A percentile compares a stretch with the other conserved stretches of the same genome.
These are phyloP conservation scores for Karalla daura DNA, from an alignment of 2,797 vertebrate genomes.

Conservation along the genomic window DNA sequence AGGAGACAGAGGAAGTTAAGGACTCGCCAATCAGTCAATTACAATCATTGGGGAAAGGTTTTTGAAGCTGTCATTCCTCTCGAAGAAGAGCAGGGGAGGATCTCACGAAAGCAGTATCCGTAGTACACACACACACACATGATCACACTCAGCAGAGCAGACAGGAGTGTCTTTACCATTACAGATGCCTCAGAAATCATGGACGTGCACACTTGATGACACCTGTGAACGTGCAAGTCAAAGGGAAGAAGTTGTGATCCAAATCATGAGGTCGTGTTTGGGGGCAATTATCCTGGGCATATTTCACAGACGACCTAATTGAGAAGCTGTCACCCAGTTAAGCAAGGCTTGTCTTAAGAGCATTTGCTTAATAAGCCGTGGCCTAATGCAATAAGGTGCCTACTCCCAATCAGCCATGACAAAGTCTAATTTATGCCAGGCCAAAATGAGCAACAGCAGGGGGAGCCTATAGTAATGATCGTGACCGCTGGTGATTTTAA, in stretches of 20 bases:
- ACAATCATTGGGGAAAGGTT: conserved; percentile 71
- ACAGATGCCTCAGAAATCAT: conserved; percentile 41
- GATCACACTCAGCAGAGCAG: no score
- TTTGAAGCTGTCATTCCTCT: conserved; percentile 61
- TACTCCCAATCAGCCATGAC: conserved; percentile 86
- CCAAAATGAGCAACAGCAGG: conserved; percentile 67
- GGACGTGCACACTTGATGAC: conserved; percentile 42
- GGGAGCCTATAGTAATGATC: conserved; percentile 59
- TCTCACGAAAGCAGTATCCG: conserved; percentile 23
- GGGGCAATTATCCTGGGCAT: conserved; percentile 77
- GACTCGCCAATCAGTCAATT: conserved; percentile 78
- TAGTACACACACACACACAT: conserved; percentile 42
- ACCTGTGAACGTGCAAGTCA: conserved; percentile 69
- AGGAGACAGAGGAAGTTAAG: conserved; percentile 79
- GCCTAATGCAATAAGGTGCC: conserved; percentile 86
- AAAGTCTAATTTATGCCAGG: conserved; percentile 82
- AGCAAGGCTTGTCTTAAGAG: conserved; percentile 84
- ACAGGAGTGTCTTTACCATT: conserved; percentile 39
- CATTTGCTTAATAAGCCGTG: conserved; percentile 86
- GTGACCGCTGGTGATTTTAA: conserved; percentile 40
- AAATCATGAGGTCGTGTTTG: conserved; percentile 62
- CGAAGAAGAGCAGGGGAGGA: conserved; percentile 37
- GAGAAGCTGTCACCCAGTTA: conserved; percentile 85
- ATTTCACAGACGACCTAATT: conserved; percentile 82
- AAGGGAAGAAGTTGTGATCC: conserved; percentile 60